Conservation (phyloP, 2,888 invertebrate genomes). For the Mesorhabditis spiculigera region DNA sequence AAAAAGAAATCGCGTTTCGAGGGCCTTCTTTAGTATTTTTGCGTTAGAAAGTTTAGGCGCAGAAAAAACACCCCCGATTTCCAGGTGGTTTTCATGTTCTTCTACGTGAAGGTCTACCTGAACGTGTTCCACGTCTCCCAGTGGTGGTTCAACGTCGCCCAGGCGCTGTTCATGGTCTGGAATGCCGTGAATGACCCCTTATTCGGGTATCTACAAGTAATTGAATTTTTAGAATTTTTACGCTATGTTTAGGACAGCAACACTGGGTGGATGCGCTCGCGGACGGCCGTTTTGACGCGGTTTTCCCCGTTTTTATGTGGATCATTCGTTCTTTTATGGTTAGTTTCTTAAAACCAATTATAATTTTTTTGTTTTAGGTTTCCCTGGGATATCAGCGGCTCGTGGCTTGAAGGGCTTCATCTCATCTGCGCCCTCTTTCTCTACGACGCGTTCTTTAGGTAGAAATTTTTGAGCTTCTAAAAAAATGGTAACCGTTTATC, state of each 20-base stretch:
- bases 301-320: conserved; percentile 60
- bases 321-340: conserved; percentile 60
- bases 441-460: conserved; percentile 62
- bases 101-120: conserved; percentile 62
- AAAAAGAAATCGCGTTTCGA: conserved; percentile 7
- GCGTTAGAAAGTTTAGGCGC: neutral
- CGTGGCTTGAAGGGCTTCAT: conserved; percentile 59
- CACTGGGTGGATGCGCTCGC: conserved; percentile 56
- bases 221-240: no score
- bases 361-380: conserved; percentile 41
- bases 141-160: conserved; percentile 61
- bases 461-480: neutral
- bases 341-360: conserved; percentile 20
- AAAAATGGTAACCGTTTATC: neutral
- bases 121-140: conserved; percentile 60
- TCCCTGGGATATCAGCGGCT: conserved; percentile 29
- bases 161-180: conserved; percentile 61
- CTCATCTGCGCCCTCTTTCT: conserved; percentile 60
- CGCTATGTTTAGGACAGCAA: conserved; percentile 36
- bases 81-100: conserved; percentile 60
- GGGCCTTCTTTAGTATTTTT: neutral
- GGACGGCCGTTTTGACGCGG: conserved; percentile 60
- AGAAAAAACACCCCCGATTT: conserved; percentile 19
- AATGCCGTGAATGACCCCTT: conserved; percentile 63
- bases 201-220: conserved; percentile 60